These are phyloP conservation scores for Diplodus sargus DNA, from an alignment of 2,797 vertebrate species.

Conservation along the genomic window DNA sequence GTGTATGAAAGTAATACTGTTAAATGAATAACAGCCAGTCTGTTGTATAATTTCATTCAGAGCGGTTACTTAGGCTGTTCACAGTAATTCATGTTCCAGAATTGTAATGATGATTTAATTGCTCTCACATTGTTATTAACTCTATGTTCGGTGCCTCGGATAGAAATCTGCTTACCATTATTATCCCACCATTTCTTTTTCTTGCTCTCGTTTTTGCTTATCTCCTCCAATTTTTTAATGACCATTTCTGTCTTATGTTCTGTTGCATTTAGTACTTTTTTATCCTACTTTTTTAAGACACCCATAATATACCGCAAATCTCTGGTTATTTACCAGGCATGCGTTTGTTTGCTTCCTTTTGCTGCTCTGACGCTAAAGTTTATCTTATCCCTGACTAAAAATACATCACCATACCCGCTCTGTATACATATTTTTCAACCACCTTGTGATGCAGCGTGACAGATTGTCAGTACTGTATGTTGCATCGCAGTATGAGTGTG, in stretches of 20 bases:
- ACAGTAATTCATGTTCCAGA: constrained; percentile 18
- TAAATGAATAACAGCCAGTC: constrained; percentile 1
- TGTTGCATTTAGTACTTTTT: too few species aligned
- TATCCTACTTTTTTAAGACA: too few species aligned
- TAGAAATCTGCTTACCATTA: neutral
- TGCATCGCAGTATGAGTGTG: constrained; percentile 19
- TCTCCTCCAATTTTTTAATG: too few species aligned
- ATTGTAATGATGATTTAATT: constrained; percentile 32
- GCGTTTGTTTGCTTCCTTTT: too few species aligned
- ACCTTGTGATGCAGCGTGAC: neutral
- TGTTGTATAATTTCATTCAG: constrained; percentile 14
- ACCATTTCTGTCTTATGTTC: too few species aligned
- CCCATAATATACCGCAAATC: too few species aligned
- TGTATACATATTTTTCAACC: neutral
- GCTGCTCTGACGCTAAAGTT: neutral
- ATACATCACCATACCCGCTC: neutral
- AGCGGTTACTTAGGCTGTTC: constrained; percentile 5
- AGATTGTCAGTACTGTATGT: neutral
- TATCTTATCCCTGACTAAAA: neutral
- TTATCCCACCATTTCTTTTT: neutral
- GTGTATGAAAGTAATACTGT: neutral
- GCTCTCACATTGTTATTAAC: constrained; percentile 13
- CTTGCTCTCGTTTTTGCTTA: too few species aligned
- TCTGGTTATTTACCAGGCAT: too few species aligned
- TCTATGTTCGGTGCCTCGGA: neutral